Percentiles rank a stretch among this genome's conserved stretches.
phyloP scores from a whole-genome alignment of 2,113 vertebrate species.

The Lampris incognitus region DNA sequence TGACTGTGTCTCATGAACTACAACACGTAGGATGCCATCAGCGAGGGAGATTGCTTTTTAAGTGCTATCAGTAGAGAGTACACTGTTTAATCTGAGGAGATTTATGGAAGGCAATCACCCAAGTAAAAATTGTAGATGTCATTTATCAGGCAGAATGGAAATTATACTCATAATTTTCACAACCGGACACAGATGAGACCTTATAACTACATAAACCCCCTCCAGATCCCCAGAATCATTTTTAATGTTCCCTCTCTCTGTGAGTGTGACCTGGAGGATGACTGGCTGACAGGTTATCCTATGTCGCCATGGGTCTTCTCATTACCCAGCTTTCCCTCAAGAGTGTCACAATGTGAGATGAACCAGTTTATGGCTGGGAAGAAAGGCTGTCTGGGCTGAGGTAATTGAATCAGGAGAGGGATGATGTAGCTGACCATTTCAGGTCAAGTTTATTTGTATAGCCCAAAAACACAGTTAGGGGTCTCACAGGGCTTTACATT shows the following conservation, averaged over 20 bases:
- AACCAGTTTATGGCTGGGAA: constrained; percentile 83
- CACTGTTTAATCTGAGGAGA: constrained; percentile 77
- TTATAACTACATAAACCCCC: constrained; percentile 80
- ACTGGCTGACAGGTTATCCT: constrained; percentile 71
- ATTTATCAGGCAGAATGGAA: constrained; percentile 85
- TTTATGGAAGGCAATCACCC: constrained; percentile 84
- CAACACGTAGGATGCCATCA: constrained; percentile 66
- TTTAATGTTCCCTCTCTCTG: constrained; percentile 71
- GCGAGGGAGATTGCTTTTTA: constrained; percentile 80
- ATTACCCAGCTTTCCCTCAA: constrained; percentile 76
- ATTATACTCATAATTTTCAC: constrained; percentile 88
- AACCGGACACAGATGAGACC: constrained; percentile 76
- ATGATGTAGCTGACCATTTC: constrained; percentile 49
- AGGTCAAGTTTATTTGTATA: too few species aligned
- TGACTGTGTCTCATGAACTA: constrained; percentile 64
- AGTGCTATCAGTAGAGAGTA: constrained; percentile 74
- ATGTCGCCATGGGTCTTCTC: constrained; percentile 72
- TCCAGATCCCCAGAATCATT: constrained; percentile 62
- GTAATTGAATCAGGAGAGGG: constrained; percentile 82
- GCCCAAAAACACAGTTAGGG: too few species aligned
- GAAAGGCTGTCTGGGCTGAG: constrained; percentile 61
- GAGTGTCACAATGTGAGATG: constrained; percentile 77
- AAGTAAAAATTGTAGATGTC: constrained; percentile 81
- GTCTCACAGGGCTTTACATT: too few species aligned
- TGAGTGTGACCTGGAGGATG: constrained; percentile 69